phyloP scores from a whole-genome alignment of 2,797 vertebrate genomes.

The Mus caroli region DNA sequence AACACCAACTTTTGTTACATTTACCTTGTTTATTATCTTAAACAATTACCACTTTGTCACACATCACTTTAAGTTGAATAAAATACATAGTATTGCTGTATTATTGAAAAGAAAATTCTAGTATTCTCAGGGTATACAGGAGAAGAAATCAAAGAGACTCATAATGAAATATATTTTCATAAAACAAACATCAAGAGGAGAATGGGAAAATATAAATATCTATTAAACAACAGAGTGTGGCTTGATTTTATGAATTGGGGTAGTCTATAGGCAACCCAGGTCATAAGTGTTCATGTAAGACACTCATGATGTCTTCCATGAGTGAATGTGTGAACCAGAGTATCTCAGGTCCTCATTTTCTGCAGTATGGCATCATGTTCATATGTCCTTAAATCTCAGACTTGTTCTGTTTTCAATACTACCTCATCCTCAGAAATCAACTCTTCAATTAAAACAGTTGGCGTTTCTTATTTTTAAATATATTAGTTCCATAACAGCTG shows the following conservation, averaged over 20 bases:
- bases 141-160: not conserved
- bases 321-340: not conserved
- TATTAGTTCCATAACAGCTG: not conserved
- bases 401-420: not conserved
- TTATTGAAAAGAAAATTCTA: slow-evolving; percentile 10
- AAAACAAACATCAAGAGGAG: not conserved
- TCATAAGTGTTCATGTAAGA: not conserved
- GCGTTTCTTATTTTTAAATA: not conserved
- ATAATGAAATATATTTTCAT: not conserved
- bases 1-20: not conserved
- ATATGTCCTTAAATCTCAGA: not conserved
- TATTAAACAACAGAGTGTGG: not conserved
- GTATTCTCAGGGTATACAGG: not conserved
- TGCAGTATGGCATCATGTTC: not conserved
- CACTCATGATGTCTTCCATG: not conserved
- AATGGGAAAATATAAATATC: not conserved
- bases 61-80: not conserved
- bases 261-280: not conserved
- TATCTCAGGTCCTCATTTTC: not conserved
- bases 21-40: not conserved
- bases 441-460: not conserved
- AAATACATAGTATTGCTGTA: not conserved
- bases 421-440: not conserved
- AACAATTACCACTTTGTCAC: not conserved
- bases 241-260: not conserved